Percentiles rank a stretch among this genome's conserved stretches.
Conservation (phyloP, 2,797 vertebrate species). For the Chaenodraco wilsoni region DNA sequence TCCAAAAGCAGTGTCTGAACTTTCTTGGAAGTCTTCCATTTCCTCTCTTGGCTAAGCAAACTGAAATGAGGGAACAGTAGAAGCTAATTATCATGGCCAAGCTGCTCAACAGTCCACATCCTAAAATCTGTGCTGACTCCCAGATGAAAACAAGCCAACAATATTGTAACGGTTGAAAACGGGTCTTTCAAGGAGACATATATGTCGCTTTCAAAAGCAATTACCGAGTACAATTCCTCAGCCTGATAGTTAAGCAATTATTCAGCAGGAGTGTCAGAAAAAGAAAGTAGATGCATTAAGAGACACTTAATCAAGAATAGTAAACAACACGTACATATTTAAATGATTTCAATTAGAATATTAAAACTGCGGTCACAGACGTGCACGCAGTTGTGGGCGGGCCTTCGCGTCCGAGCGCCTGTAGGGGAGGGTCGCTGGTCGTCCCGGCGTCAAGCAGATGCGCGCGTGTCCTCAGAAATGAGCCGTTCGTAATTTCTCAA, state of each 20-base stretch:
- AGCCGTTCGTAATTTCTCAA: too few relatives aligned
- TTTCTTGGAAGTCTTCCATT: slow-evolving; percentile 12
- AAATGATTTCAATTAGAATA: not conserved
- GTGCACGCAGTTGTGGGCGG: too few relatives aligned
- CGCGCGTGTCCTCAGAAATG: too few relatives aligned
- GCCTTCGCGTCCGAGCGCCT: too few relatives aligned
- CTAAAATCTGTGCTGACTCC: slow-evolving; percentile 37
- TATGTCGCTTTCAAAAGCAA: slow-evolving; percentile 49
- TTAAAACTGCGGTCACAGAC: too few relatives aligned
- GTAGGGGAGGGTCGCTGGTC: too few relatives aligned
- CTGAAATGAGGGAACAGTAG: slow-evolving; percentile 18
- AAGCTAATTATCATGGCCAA: slow-evolving; percentile 40
- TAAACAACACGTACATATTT: slow-evolving; percentile 16
- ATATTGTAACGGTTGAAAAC: slow-evolving; percentile 35
- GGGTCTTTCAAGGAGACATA: slow-evolving; percentile 27
- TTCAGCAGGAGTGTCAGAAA: slow-evolving; percentile 23
- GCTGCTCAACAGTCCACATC: slow-evolving; percentile 35
- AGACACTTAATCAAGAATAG: slow-evolving; percentile 4
- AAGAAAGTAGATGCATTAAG: slow-evolving; percentile 6
- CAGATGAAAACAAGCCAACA: slow-evolving; percentile 49
- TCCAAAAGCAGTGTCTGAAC: slow-evolving; percentile 6
- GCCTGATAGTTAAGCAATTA: slow-evolving; percentile 28
- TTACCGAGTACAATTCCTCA: slow-evolving; percentile 43
- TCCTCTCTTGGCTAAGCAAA: slow-evolving; percentile 39
- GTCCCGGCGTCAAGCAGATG: too few relatives aligned